phyloP scores from a whole-genome alignment of 2,888 invertebrate species.

The Hylaea fasciaria region DNA sequence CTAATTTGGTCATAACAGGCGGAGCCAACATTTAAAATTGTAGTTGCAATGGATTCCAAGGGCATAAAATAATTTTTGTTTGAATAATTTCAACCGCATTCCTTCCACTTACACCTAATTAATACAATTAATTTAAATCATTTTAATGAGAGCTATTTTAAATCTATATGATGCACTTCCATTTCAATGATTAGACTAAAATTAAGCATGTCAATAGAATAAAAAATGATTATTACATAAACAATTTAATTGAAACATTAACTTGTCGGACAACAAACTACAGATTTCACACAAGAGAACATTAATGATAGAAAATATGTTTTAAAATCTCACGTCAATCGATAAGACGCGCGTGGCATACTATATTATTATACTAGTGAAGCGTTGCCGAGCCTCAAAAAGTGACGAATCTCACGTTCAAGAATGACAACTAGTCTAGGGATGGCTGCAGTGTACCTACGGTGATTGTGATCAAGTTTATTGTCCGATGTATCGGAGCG shows the following conservation, averaged over 20 bases:
- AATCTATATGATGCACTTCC: conserved; percentile 75
- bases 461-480: conserved; percentile 68
- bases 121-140: conserved; percentile 65
- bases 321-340: conserved; percentile 49
- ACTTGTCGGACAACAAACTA: conserved; percentile 83
- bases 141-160: conserved; percentile 78
- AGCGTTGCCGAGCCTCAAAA: conserved; percentile 53
- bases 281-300: conserved; percentile 77
- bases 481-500: conserved; percentile 82
- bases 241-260: conserved; percentile 82
- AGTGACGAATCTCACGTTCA: conserved; percentile 70
- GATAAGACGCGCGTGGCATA: conserved; percentile 39
- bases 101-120: conserved; percentile 71
- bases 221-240: conserved; percentile 82
- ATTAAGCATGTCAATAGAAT: conserved; percentile 83
- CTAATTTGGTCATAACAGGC: conserved; percentile 74
- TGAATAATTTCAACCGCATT: conserved; percentile 53
- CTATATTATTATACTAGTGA: conserved; percentile 48
- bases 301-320: conserved; percentile 64
- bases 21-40: conserved; percentile 62
- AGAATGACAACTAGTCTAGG: conserved; percentile 73
- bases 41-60: conserved; percentile 59
- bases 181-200: conserved; percentile 77
- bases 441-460: conserved; percentile 60
- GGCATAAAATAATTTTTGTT: conserved; percentile 61